Evolutionary conservation across 35 echinoderm and acorn worm genomes (phyloP).

Genomic region (Ptychodera flava): DNA sequence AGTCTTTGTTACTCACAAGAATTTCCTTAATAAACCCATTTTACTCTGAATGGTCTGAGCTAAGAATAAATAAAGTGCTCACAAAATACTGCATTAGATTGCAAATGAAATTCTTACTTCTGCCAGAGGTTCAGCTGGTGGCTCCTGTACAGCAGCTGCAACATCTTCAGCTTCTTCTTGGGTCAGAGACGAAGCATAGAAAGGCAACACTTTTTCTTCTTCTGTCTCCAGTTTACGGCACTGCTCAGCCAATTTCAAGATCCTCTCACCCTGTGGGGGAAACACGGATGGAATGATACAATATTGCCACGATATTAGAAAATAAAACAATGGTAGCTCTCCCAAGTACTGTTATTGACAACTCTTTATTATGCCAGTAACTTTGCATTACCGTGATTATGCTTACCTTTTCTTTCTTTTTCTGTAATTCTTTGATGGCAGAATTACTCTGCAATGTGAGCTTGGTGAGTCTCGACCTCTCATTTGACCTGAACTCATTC

Average conservation of each 20-base stretch:
- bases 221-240: conserved; percentile 87
- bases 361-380: too few relatives aligned
- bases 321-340: not conserved
- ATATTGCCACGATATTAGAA: not conserved
- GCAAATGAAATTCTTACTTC: too few relatives aligned
- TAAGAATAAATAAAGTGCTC: too few relatives aligned
- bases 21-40: too few relatives aligned
- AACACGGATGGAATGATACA: not conserved
- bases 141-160: conserved; percentile 82
- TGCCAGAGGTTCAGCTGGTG: conserved; percentile 87
- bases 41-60: too few relatives aligned
- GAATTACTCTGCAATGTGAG: conserved; percentile 76
- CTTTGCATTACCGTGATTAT: too few relatives aligned
- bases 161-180: conserved; percentile 93
- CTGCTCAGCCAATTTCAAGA: conserved; percentile 84
- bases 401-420: conserved; percentile 79
- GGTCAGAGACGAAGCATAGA: conserved; percentile 88
- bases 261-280: conserved; percentile 89
- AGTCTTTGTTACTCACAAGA: too few relatives aligned
- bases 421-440: conserved; percentile 66
- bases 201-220: conserved; percentile 96
- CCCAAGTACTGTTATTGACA: too few relatives aligned
- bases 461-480: conserved; percentile 71
- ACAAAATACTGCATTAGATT: too few relatives aligned
- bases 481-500: conserved; percentile 87